phyloP scores from a whole-genome alignment of 2,113 vertebrate genomes.

The Callospermophilus lateralis region DNA sequence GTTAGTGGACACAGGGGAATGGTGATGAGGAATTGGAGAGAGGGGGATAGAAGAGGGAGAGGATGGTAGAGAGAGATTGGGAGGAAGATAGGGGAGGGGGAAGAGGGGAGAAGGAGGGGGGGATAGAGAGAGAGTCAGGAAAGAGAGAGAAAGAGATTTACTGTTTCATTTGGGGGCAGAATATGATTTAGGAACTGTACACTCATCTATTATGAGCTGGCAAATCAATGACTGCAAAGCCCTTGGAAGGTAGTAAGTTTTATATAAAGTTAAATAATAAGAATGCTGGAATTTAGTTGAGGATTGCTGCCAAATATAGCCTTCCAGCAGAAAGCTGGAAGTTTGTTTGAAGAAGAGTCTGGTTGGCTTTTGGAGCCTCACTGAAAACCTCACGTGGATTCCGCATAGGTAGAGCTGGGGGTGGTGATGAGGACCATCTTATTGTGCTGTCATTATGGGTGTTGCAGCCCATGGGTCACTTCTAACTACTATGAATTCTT shows the following conservation, averaged over 20 bases:
- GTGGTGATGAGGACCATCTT: neutral
- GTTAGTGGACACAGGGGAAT: neutral
- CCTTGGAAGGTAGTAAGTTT: constrained; percentile 11
- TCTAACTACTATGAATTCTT: neutral
- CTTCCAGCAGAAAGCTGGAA: neutral
- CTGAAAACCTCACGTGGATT: neutral
- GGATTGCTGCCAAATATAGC: neutral
- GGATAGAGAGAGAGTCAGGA: neutral
- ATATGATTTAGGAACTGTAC: constrained; percentile 23
- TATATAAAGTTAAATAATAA: constrained; percentile 34
- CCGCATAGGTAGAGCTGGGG: rapidly evolving
- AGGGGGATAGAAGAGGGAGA: neutral
- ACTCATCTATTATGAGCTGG: neutral
- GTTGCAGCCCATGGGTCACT: neutral
- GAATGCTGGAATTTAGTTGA: constrained; percentile 41
- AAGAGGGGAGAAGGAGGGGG: no score
- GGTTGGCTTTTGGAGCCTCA: neutral
- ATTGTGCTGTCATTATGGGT: neutral
- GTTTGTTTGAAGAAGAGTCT: neutral
- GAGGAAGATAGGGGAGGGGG: neutral
- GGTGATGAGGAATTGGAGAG: no score
- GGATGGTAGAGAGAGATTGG: neutral
- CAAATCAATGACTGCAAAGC: constrained; percentile 54
- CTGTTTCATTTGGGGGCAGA: neutral
- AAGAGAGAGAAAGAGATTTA: neutral